Percentiles rank a stretch among this genome's conserved stretches.
Evolutionary conservation across 2,797 vertebrate genomes (phyloP).

Genomic region (Anas capensis): DNA sequence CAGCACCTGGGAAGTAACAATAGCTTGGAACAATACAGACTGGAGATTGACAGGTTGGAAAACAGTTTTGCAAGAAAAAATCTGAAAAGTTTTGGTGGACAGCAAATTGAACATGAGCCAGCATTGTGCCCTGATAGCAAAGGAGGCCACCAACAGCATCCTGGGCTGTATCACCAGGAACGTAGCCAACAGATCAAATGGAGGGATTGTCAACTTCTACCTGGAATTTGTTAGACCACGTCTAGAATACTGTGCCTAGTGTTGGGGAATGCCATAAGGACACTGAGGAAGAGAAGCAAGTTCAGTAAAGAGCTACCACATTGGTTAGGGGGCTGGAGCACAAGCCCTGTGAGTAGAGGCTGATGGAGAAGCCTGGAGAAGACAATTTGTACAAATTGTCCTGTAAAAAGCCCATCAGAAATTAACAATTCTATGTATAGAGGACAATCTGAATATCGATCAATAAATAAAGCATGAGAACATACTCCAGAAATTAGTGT

Average conservation of each 20-base stretch:
- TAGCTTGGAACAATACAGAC: not conserved
- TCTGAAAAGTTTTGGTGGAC: not conserved
- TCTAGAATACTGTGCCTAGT: not conserved
- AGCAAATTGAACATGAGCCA: not conserved
- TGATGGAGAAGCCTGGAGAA: not conserved
- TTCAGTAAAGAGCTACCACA: not conserved
- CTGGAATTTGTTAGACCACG: not conserved
- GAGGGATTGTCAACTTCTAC: not conserved
- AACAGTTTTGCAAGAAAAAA: not conserved
- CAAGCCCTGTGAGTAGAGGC: not conserved
- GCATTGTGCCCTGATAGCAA: not conserved
- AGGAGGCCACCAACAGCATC: not conserved
- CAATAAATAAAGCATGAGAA: slow-evolving; percentile 14
- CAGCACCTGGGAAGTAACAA: not conserved
- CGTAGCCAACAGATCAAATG: not conserved
- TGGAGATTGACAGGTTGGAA: not conserved
- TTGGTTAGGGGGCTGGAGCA: not conserved
- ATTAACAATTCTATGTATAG: slow-evolving; percentile 2
- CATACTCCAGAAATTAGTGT: slow-evolving; percentile 27
- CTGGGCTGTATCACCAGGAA: not conserved
- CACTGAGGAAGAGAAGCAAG: not conserved
- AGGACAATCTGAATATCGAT: not conserved
- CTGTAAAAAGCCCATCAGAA: not conserved
- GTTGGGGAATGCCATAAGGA: not conserved
- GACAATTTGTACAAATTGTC: too few relatives aligned